These are phyloP conservation scores for Tortrix viridana DNA, from an alignment of 2,888 invertebrate genomes.

Conservation along the genomic window DNA sequence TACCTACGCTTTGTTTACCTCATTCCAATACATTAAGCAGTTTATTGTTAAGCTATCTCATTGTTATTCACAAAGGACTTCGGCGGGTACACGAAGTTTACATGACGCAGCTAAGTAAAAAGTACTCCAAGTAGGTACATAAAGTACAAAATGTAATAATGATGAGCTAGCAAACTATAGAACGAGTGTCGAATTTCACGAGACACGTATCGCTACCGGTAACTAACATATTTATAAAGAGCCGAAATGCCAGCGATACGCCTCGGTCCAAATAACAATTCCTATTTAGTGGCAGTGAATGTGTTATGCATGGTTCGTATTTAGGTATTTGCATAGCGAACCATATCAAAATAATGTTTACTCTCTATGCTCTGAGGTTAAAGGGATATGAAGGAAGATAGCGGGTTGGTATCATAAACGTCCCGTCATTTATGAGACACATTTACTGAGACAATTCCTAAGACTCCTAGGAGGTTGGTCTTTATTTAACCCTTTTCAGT, in stretches of 20 bases:
- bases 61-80: conserved; percentile 27
- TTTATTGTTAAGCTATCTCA: conserved; percentile 18
- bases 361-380: conserved; percentile 43
- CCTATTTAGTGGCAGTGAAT: too few relatives aligned
- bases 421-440: neutral
- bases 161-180: conserved; percentile 34
- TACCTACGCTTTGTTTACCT: neutral
- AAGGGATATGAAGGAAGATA: conserved; percentile 40
- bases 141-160: conserved; percentile 28
- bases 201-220: conserved; percentile 24
- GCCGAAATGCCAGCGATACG: too few relatives aligned
- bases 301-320: conserved; percentile 16
- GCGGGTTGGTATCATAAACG: conserved; percentile 11
- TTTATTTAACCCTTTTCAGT: too few relatives aligned
- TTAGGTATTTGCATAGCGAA: conserved; percentile 30
- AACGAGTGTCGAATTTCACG: conserved; percentile 20
- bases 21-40: conserved; percentile 3
- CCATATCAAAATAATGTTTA: conserved; percentile 45
- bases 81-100: conserved; percentile 21
- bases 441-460: too few relatives aligned
- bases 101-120: conserved; percentile 31
- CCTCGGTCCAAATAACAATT: too few relatives aligned
- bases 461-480: too few relatives aligned
- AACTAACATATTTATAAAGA: conserved; percentile 5
- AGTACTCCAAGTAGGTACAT: conserved; percentile 20